phyloP scores from a whole-genome alignment of 2,113 vertebrate species.

The Zootoca vivipara region DNA sequence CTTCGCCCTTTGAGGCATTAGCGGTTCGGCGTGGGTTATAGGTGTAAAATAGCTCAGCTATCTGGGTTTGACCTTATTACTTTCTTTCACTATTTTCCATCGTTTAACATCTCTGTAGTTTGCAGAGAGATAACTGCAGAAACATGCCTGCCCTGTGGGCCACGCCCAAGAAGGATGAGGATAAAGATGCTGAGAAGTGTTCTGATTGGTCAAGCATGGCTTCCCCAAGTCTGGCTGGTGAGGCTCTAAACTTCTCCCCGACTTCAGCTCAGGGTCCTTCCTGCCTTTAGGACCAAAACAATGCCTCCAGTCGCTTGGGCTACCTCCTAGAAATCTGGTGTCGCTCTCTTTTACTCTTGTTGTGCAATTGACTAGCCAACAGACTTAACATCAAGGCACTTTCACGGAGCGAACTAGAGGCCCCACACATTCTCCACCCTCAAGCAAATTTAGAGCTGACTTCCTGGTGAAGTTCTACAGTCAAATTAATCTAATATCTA shows the following conservation, averaged over 20 bases:
- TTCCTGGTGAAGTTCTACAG: neutral
- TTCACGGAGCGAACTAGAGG: neutral
- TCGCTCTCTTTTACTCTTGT: neutral
- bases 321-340: neutral
- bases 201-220: neutral
- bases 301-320: neutral
- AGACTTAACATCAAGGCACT: neutral
- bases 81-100: too few relatives aligned
- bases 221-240: neutral
- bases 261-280: neutral
- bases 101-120: neutral
- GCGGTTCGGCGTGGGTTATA: neutral
- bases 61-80: neutral
- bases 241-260: neutral
- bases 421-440: rapidly evolving
- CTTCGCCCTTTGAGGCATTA: neutral
- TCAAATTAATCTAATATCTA: neutral
- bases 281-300: neutral
- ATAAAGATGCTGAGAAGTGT: neutral
- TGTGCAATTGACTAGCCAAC: neutral
- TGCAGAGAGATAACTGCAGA: neutral
- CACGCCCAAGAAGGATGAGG: neutral
- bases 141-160: neutral
- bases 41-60: neutral
- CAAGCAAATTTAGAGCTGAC: neutral